Percentiles rank a stretch among this genome's conserved stretches.
Conservation (phyloP, 1,140 invertebrate genomes). For the Medauroidea extradentata region DNA sequence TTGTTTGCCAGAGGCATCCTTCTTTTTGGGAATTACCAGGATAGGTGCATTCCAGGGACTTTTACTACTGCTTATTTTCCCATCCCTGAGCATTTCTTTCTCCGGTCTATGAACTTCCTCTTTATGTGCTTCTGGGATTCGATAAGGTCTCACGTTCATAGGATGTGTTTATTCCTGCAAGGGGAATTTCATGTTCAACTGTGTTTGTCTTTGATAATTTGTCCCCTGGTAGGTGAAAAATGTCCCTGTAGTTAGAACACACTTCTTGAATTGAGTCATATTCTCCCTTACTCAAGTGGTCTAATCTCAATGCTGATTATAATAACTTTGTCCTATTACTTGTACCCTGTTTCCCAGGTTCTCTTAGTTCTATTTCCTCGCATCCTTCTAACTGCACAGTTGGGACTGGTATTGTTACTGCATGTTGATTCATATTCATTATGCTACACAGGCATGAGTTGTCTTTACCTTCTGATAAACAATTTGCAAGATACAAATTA, state of each 20-base stretch:
- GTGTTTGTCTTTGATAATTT: neutral
- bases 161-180: neutral
- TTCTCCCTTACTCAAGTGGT: neutral
- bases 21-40: slow-evolving; percentile 4
- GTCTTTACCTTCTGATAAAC: no score
- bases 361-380: no score
- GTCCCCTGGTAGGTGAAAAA: neutral
- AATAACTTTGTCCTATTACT: no score
- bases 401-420: no score
- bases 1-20: slow-evolving; percentile 1
- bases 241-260: neutral
- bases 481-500: no score
- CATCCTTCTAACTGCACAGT: no score
- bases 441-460: no score
- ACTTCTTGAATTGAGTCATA: neutral
- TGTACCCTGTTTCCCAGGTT: no score
- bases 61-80: neutral
- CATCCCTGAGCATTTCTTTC: neutral
- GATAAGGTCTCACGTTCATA: neutral
- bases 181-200: neutral
- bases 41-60: slow-evolving; percentile 4
- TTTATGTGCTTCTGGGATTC: neutral
- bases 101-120: neutral
- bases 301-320: no score
- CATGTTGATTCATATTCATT: no score